Evolutionary conservation across 1,140 invertebrate genomes (phyloP).

Genomic region (Melipona quadrifasciata): DNA sequence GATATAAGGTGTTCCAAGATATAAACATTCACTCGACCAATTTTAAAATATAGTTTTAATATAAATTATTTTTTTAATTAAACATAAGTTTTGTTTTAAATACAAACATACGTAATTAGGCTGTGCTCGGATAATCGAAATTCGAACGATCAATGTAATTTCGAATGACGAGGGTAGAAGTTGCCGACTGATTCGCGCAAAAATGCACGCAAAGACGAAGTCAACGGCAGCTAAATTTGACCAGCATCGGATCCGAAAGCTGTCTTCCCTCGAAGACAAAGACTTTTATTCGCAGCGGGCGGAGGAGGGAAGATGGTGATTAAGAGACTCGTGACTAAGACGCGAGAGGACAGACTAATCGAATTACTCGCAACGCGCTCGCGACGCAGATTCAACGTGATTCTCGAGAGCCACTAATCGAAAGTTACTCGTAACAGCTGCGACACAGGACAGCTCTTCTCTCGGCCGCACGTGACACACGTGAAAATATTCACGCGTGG

Average conservation of each 20-base stretch:
- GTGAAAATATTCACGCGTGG: conserved; percentile 31
- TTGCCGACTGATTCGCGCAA: too few relatives aligned
- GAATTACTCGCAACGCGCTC: conserved; percentile 9
- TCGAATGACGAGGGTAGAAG: too few relatives aligned
- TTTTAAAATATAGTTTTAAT: too few relatives aligned
- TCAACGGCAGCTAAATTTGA: background rate
- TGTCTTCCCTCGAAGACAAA: background rate
- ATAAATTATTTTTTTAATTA: too few relatives aligned
- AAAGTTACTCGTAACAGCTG: conserved; percentile 19
- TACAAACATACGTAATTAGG: too few relatives aligned
- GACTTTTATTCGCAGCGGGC: too few relatives aligned
- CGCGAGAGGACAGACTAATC: background rate
- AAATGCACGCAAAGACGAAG: background rate
- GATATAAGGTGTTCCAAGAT: too few relatives aligned
- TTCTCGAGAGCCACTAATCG: background rate
- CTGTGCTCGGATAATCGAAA: too few relatives aligned
- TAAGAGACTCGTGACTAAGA: conserved; percentile 16
- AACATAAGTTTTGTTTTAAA: too few relatives aligned
- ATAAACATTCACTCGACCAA: too few relatives aligned
- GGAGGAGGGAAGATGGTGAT: conserved; percentile 2
- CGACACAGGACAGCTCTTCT: too few relatives aligned
- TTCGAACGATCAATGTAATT: too few relatives aligned
- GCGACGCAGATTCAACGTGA: background rate
- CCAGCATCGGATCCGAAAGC: background rate
- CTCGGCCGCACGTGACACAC: background rate